Percentiles rank a stretch among this genome's conserved stretches.
These are phyloP conservation scores for Apeira syringaria DNA, from an alignment of 2,888 invertebrate species.

Conservation along the genomic window DNA sequence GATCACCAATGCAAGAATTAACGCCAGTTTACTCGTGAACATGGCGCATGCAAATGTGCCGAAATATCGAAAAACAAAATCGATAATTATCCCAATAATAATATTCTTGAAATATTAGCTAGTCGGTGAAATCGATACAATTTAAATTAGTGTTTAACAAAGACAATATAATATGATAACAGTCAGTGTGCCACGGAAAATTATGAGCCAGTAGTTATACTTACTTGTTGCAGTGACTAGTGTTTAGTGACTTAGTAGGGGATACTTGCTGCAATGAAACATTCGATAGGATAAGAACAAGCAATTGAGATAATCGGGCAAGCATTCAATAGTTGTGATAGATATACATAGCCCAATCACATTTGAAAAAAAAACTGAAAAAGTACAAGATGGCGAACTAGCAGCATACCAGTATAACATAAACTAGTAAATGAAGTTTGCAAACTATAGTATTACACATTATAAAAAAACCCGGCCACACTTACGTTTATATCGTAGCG, in stretches of 20 bases:
- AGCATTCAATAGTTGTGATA: conserved; percentile 41
- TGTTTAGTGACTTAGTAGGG: conserved; percentile 82
- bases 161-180: background rate
- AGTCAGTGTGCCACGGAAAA: conserved; percentile 31
- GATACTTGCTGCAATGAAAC: conserved; percentile 81
- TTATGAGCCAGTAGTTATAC: conserved; percentile 50
- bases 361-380: conserved; percentile 36
- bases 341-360: conserved; percentile 20
- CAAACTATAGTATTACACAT: too few species aligned
- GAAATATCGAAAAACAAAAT: too few species aligned
- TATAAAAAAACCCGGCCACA: too few species aligned
- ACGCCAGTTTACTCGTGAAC: too few species aligned
- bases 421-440: too few species aligned
- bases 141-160: too few species aligned
- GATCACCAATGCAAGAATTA: too few species aligned
- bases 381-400: conserved; percentile 28
- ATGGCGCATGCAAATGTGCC: too few species aligned
- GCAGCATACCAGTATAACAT: background rate
- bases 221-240: conserved; percentile 75
- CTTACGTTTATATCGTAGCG: too few species aligned
- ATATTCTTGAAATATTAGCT: too few species aligned
- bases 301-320: conserved; percentile 56
- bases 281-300: conserved; percentile 69
- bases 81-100: too few species aligned
- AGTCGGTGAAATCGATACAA: too few species aligned